Evolutionary conservation across 2,888 invertebrate genomes (phyloP).

Genomic region (Melanchra persicariae): DNA sequence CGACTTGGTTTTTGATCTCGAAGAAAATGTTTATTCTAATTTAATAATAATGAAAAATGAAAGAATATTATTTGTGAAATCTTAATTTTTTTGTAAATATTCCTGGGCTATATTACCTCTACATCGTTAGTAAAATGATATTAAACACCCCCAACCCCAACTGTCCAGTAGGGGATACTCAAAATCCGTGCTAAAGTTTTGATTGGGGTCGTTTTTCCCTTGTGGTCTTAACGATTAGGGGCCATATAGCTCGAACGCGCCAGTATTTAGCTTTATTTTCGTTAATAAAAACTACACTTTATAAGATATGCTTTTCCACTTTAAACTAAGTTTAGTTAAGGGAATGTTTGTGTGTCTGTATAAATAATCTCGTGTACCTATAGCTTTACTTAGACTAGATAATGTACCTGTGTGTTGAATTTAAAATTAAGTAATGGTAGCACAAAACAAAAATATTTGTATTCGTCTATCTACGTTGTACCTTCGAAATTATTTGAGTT

Average conservation of each 20-base stretch:
- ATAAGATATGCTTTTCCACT: conserved; percentile 50
- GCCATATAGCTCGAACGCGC: conserved; percentile 29
- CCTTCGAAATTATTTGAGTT: conserved; percentile 39
- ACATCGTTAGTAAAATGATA: background rate
- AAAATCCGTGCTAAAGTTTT: background rate
- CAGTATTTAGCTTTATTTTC: conserved; percentile 56
- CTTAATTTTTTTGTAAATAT: conserved; percentile 9
- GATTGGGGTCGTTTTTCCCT: background rate
- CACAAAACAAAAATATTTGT: conserved; percentile 56
- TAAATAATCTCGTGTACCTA: conserved; percentile 49
- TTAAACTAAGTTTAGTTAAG: conserved; percentile 33
- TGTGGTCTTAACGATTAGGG: conserved; percentile 9
- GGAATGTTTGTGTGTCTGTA: conserved; percentile 43
- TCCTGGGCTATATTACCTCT: conserved; percentile 14
- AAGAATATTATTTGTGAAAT: conserved; percentile 31
- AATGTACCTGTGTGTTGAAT: conserved; percentile 53
- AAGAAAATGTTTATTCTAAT: background rate
- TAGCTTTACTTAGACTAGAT: conserved; percentile 60
- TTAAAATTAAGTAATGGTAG: conserved; percentile 30
- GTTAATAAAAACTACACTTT: conserved; percentile 17
- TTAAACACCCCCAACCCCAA: background rate
- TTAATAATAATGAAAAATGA: background rate
- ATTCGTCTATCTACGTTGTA: conserved; percentile 47
- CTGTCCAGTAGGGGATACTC: background rate
- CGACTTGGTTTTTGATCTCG: background rate